Conservation (phyloP, 2,888 invertebrate species). For the Actias luna region DNA sequence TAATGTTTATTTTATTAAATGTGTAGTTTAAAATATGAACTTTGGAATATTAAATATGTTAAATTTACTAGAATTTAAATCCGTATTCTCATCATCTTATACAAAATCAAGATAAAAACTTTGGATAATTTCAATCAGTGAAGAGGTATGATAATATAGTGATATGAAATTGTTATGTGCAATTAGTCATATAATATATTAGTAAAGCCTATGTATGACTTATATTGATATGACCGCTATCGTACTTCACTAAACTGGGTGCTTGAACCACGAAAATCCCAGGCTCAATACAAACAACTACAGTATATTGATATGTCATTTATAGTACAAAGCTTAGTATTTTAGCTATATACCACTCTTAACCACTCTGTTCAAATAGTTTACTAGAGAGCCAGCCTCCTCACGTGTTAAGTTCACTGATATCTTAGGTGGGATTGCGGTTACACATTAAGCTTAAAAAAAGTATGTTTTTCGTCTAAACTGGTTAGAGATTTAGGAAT, state of each 20-base stretch:
- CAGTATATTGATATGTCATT: too few relatives aligned
- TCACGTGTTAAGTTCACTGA: too few relatives aligned
- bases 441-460: not conserved
- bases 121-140: not conserved
- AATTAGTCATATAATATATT: not conserved
- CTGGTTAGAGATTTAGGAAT: not conserved
- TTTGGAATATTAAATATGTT: not conserved
- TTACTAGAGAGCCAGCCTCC: too few relatives aligned
- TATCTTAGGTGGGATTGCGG: too few relatives aligned
- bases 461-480: not conserved
- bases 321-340: too few relatives aligned
- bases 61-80: not conserved
- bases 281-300: not conserved
- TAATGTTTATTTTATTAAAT: too few relatives aligned
- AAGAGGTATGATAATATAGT: too few relatives aligned
- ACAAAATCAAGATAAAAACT: not conserved
- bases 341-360: too few relatives aligned
- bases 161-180: not conserved
- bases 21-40: not conserved
- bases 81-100: not conserved
- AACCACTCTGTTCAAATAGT: too few relatives aligned
- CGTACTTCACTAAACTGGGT: too few relatives aligned
- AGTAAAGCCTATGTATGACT: not conserved
- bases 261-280: not conserved
- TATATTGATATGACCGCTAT: not conserved